Conservation (phyloP, 2,888 invertebrate species). For the Podabrus alpinus region DNA sequence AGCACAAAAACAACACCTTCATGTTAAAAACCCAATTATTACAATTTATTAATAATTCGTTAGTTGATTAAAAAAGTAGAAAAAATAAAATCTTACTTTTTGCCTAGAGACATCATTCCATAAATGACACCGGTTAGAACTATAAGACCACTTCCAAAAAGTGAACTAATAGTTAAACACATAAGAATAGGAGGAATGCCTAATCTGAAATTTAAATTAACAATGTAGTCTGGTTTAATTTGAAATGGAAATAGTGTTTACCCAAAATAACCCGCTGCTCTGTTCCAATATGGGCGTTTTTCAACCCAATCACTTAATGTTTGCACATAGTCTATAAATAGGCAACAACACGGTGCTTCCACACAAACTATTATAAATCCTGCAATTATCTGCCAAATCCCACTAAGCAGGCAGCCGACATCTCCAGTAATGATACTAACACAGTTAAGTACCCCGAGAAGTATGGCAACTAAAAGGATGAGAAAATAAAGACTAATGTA, state of each 20-base stretch:
- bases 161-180: conserved; percentile 73
- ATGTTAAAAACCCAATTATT: background rate
- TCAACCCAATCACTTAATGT: conserved; percentile 83
- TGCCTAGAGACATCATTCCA: conserved; percentile 93
- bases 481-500: conserved; percentile 7
- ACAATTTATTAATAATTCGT: background rate
- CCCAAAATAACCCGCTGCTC: conserved; percentile 83
- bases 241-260: conserved; percentile 36
- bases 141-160: conserved; percentile 87
- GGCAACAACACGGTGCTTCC: conserved; percentile 97
- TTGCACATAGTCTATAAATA: conserved; percentile 94
- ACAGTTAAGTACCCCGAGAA: conserved; percentile 79
- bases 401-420: conserved; percentile 72
- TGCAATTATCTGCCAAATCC: conserved; percentile 85
- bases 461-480: conserved; percentile 75
- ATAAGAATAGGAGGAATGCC: conserved; percentile 80
- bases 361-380: conserved; percentile 87
- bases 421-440: conserved; percentile 66
- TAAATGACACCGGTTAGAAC: conserved; percentile 88
- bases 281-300: conserved; percentile 84
- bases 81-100: conserved; percentile 72
- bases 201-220: conserved; percentile 61
- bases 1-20: conserved; percentile 12
- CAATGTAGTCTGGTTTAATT: background rate
- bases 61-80: background rate